Base-by-base conservation (phyloP, 2,113 vertebrate genomes). In the Solea senegalensis region DNA sequence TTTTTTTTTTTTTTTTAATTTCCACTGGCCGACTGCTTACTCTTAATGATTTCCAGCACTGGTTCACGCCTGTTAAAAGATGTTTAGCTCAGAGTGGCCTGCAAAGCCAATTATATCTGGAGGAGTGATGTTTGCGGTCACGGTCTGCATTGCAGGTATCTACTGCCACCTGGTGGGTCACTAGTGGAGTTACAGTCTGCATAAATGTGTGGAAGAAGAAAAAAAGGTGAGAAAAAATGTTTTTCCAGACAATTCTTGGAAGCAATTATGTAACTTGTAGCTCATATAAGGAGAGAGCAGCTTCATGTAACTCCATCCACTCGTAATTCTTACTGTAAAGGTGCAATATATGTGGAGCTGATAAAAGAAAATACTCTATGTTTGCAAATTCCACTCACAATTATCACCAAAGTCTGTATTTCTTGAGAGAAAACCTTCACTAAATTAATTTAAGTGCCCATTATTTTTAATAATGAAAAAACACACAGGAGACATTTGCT, bases 41-140 rank as follows among this genome's bases (percentile, higher is more conserved):
- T 77, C 90, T 88, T 91, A 89, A 92, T 90, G 87, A 88, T 91
- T 92, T 92, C 90, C 90, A 90, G 85, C 89, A 89, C 80, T 85
- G 77, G 81, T 92, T 93, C 91, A 92, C 39, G 89, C 85, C 83
- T 91, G 85, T 91, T 92, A 86, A 83, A 87, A 88, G 78, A 91
- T 86, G 90, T 92, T 89, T 92, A 86, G 86, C 86, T 90, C 69
- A 76, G 82, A 86, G 85, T 87, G 84, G 86, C 84, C 84, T 85
- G 85, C 78, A 86, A 87, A 89, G 86, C 86, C 89, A 89, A 92
- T 91, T 92, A 91, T 9, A 49, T 51, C 72, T 55, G 60, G 59
- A 72, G 45, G 60, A 55, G 52, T 77, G 72, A 82, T 65, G 71
- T 74, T 69, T 67, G 39, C 21, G 48, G 66, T 76, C 74, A 80